phyloP scores from a whole-genome alignment of 2,888 invertebrate species.

The Tridacna gigas region DNA sequence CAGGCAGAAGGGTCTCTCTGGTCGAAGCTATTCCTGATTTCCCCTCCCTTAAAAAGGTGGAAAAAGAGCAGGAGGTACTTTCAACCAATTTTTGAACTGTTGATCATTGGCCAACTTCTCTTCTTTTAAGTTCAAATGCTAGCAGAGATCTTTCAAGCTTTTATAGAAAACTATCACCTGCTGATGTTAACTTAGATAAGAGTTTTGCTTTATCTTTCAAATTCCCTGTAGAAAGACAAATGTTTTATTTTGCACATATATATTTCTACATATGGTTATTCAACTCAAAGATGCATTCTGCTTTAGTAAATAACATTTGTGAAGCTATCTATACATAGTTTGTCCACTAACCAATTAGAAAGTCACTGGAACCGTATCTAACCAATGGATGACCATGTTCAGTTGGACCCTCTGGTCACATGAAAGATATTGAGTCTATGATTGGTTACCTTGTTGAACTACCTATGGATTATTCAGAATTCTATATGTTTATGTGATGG shows the following conservation, averaged over 20 bases:
- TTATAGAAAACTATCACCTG: conserved; percentile 17
- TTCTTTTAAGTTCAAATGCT: conserved; percentile 18
- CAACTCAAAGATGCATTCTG: conserved; percentile 21
- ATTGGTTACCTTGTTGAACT: too few relatives aligned
- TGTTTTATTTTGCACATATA: not conserved
- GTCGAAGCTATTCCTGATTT: conserved; percentile 97
- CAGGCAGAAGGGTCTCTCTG: conserved; percentile 79
- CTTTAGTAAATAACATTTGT: conserved; percentile 38
- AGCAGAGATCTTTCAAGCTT: conserved; percentile 7
- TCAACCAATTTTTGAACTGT: conserved; percentile 23
- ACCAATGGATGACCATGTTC: not conserved
- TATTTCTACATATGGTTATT: conserved; percentile 22
- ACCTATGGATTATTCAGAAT: too few relatives aligned
- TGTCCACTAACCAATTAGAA: conserved; percentile 16
- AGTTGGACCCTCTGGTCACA: not conserved
- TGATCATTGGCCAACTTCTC: conserved; percentile 10
- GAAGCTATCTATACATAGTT: conserved; percentile 33
- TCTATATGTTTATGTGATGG: too few relatives aligned
- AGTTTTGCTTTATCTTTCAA: conserved; percentile 9
- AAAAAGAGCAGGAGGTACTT: conserved; percentile 79
- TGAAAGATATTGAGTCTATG: not conserved
- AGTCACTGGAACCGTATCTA: not conserved
- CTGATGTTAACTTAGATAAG: not conserved
- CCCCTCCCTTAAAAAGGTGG: conserved; percentile 89
- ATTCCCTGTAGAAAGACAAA: not conserved